phyloP scores from a whole-genome alignment of 1,140 invertebrate species.

The Lethrus apterus region DNA sequence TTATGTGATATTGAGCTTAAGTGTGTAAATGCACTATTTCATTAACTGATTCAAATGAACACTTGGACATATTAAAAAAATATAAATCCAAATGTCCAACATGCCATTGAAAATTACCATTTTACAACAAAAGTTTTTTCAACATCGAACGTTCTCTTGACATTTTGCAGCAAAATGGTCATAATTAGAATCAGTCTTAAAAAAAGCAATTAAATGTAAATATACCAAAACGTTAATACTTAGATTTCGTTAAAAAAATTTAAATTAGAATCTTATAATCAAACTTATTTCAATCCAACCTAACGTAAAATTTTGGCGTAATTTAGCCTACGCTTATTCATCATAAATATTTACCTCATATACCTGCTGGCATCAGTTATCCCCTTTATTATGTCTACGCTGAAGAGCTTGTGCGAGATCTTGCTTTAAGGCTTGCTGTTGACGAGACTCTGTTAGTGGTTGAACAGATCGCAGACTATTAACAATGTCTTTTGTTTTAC shows the following conservation, averaged over 20 bases:
- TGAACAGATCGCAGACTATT: constrained; percentile 90
- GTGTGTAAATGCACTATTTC: constrained; percentile 5
- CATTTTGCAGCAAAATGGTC: too few relatives aligned
- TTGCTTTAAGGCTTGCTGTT: constrained; percentile 75
- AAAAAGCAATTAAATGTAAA: background rate
- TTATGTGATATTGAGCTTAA: constrained; percentile 3
- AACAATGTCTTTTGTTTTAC: constrained; percentile 98
- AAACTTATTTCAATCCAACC: background rate
- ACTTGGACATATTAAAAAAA: constrained; percentile 11
- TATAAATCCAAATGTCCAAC: constrained; percentile 4
- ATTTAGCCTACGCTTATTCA: constrained; percentile 16
- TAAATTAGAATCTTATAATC: constrained; percentile 8
- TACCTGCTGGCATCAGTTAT: constrained; percentile 43
- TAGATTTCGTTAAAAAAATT: background rate
- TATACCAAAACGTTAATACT: background rate
- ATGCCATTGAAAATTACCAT: background rate
- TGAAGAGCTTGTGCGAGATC: constrained; percentile 78
- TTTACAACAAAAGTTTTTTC: background rate
- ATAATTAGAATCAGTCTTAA: background rate
- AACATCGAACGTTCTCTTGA: background rate
- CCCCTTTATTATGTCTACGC: constrained; percentile 59
- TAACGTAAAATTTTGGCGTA: background rate
- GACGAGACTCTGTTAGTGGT: constrained; percentile 72
- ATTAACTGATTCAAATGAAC: too few relatives aligned
- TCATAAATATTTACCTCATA: constrained; percentile 24